Evolutionary conservation across 2,797 vertebrate species (phyloP), one percentile per base, ranked within the genome.

Genomic region (Alauda arvensis): DNA sequence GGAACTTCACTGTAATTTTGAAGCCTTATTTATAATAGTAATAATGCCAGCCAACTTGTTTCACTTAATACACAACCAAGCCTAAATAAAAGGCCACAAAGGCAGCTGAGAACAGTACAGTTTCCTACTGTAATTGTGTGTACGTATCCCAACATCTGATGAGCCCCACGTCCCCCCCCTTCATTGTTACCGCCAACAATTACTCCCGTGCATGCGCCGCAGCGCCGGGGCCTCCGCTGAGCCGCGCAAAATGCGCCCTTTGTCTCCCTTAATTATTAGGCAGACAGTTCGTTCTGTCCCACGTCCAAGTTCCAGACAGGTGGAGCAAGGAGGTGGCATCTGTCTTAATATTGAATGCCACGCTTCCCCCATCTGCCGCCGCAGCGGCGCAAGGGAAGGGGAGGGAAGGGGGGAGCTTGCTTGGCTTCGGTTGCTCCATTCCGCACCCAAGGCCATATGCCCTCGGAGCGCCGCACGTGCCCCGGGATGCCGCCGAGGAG

Each of bases 331-430:
- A 97, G 97, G 97, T 96, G 97, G 97, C 97, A 98, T 98, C 97
- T 98, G 97, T 97, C 97, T 97, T 97, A 97, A 97, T 96, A 97
- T 97, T 97, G 97, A 97, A 97, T 97, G 97, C 97, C 97, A 97
- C 96, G 97, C 97, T 98, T 97, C 96, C 95, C 97, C 97, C 97
- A 98, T 98, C 97, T 98, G 97, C 97, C 37, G 37, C 37, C 37
- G 37, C 37, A 37, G 37, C 37, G 37, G 37, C 37, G 37, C 37
- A 37, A 37, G 37, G 37, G 37, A 37, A 37, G 37, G 37, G 37
- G 37, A 37, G 37, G 37, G 37, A 37, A 4, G 37, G 37, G 37
- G 37, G 37, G 9, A 37, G 37, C 10, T 37, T 96, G 97, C 96
- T 97, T 97, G 97, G 97, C 97, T 97, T 97, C 96, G 12, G 96